Base-by-base conservation (phyloP, 2,797 vertebrate genomes). In the Gallinago stenura region DNA sequence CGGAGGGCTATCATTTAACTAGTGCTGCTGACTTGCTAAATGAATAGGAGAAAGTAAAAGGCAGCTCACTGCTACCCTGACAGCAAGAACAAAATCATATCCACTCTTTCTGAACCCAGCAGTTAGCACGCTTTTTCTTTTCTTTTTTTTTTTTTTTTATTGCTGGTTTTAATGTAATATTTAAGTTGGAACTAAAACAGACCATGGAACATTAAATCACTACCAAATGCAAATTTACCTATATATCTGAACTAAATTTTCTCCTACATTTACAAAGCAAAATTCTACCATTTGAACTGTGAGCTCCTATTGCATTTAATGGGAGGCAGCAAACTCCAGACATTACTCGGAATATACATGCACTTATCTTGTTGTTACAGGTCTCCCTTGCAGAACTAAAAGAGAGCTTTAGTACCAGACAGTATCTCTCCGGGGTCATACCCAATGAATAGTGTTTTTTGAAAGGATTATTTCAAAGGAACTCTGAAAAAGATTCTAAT, bases 281-380 rank as follows among this genome's bases (percentile, higher is more conserved):
- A 94, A 94, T 84, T 87, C 91, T 92, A 66, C 90, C 90, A 92
- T 96, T 95, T 96, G 88, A 95, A 94, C 88, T 93, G 90, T 12
- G 68, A 86, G 90, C 86, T 94, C 86, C 83, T 56, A 89, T 87
- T 95, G 86, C 93, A 82, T 93, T 95, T 95, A 94, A 95, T 83
- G 78, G 93, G 83, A 96, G 70, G 57, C 64, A 90, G 95, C 90
- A 84, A 96, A 95, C 90, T 95, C 80, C 81, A 91, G 90, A 79
- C 87, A 13, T 93, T 84, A 82, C 86, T 93, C 43, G 93, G 87
- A 95, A 96, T 93, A 96, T 60, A 87, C 94, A 83, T 79, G 94
- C 91, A 95, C 91, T 96, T 96, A 96, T 96, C 90, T 96, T 96
- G 94, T 96, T 95, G 95, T 95, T 97, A 96, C 95, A 97, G 90